Percentiles rank a stretch among this genome's conserved stretches.
Conservation (phyloP, 2,113 vertebrate genomes). For the Trematomus loennbergii region DNA sequence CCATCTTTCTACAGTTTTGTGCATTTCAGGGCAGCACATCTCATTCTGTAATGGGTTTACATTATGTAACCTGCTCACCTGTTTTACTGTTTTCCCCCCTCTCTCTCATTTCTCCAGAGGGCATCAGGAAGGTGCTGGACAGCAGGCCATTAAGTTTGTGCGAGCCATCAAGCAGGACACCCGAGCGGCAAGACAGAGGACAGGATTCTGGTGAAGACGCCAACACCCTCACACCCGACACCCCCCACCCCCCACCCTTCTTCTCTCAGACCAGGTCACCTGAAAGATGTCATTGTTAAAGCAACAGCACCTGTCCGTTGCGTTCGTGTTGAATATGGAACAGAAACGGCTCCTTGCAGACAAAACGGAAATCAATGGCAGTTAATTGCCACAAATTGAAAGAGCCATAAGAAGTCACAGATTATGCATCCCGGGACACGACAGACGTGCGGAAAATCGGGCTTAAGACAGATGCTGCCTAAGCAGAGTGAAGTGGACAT, state of each 20-base stretch:
- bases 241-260: not conserved
- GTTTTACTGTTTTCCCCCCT: constrained; percentile 3
- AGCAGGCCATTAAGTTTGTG: constrained; percentile 83
- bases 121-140: constrained; percentile 85
- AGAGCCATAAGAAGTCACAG: constrained; percentile 52
- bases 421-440: constrained; percentile 50
- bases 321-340: constrained; percentile 30
- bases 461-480: constrained; percentile 72
- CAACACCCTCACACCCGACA: not conserved
- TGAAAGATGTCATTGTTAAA: constrained; percentile 6
- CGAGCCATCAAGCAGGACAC: constrained; percentile 83
- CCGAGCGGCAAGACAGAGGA: constrained; percentile 82
- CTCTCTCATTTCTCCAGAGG: constrained; percentile 73
- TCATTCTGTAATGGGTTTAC: constrained; percentile 49
- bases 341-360: not conserved
- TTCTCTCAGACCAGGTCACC: constrained; percentile 18
- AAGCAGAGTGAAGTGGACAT: constrained; percentile 71
- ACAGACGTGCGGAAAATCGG: constrained; percentile 65
- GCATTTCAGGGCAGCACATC: constrained; percentile 13
- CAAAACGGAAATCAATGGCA: constrained; percentile 32
- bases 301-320: not conserved
- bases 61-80: constrained; percentile 38
- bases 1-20: constrained; percentile 28
- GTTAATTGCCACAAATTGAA: constrained; percentile 60
- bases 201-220: constrained; percentile 81